phyloP scores from a whole-genome alignment of 2,113 vertebrate species.

The cat (Felis catus) region F.catus_Fca126_mat1.0 CM031421.1:22500001-22500500 shows the following conservation, averaged over 20 bases:
- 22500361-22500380: constrained; percentile 93
- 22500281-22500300: neutral
- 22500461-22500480: neutral
- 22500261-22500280: neutral
- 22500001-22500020: too few relatives aligned
- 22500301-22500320: constrained; percentile 89
- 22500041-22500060: too few relatives aligned
- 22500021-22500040: too few relatives aligned
- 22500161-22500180: neutral
- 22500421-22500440: constrained; percentile 65
- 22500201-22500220: neutral
- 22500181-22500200: neutral
- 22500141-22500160: neutral
- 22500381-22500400: constrained; percentile 96
- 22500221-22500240: neutral
- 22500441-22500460: neutral
- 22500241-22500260: neutral
- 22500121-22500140: neutral
- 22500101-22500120: neutral
- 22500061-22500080: too few relatives aligned
- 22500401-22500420: constrained; percentile 96
- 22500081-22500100: too few relatives aligned
- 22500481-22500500: neutral
- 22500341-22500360: constrained; percentile 92
- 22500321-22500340: constrained; percentile 82